phyloP scores from a whole-genome alignment of 1,140 invertebrate genomes.

The Drosophila willistoni region DNA sequence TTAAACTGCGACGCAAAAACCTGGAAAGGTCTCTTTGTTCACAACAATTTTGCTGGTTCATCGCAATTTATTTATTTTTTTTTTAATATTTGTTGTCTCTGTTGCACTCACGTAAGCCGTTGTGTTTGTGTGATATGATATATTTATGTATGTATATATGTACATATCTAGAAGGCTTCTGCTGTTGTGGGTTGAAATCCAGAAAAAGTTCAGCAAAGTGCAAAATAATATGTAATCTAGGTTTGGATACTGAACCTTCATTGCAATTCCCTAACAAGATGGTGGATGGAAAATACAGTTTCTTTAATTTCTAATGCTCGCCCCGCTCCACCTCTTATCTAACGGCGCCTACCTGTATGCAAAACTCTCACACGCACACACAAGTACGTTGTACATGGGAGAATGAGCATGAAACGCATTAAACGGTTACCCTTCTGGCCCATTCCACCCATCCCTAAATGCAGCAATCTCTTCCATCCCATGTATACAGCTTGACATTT shows the following conservation, averaged over 20 bases:
- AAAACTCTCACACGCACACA: neutral
- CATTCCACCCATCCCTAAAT: neutral
- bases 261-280: constrained; percentile 45
- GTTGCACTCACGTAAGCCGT: constrained; percentile 57
- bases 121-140: constrained; percentile 33
- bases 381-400: constrained; percentile 1
- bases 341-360: constrained; percentile 34
- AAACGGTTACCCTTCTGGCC: constrained; percentile 30
- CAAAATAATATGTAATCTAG: neutral
- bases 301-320: neutral
- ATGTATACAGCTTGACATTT: too few species aligned
- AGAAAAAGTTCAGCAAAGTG: constrained; percentile 13
- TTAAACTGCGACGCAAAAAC: constrained; percentile 34
- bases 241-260: neutral
- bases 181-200: constrained; percentile 28
- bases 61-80: constrained; percentile 68
- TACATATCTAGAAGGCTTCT: neutral
- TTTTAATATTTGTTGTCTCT: constrained; percentile 36
- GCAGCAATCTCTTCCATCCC: constrained; percentile 5
- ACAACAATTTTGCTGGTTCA: constrained; percentile 57
- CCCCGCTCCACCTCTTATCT: neutral
- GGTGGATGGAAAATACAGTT: constrained; percentile 43
- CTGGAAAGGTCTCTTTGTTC: constrained; percentile 61
- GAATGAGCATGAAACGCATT: constrained; percentile 31
- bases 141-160: neutral